These are phyloP conservation scores for Octodon degus DNA, from an alignment of 2,113 vertebrate species.

Conservation along the genomic window DNA sequence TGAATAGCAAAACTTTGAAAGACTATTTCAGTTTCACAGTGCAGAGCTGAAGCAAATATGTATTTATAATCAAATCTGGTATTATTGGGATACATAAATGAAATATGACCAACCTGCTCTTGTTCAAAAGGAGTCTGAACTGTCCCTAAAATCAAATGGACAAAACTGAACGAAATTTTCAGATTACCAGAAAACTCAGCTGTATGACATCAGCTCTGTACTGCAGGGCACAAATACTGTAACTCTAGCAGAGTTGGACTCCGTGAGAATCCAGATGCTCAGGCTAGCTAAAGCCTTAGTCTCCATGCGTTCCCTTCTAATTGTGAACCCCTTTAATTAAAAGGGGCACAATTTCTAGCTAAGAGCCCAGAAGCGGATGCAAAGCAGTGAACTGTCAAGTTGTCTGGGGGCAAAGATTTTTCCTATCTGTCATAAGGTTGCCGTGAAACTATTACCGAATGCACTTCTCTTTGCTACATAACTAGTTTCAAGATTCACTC, in stretches of 20 bases:
- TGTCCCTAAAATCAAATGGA: neutral
- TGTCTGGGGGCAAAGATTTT: neutral
- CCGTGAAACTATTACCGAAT: neutral
- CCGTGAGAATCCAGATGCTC: neutral
- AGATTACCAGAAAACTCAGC: conserved; percentile 21
- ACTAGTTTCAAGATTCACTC: neutral
- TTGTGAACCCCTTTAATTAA: neutral
- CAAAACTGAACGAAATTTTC: neutral
- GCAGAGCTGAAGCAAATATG: neutral
- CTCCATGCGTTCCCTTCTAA: conserved; percentile 6
- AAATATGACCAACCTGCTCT: neutral
- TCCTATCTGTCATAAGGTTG: neutral
- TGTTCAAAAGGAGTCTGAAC: conserved; percentile 44
- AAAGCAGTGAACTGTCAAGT: neutral
- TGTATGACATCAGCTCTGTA: neutral
- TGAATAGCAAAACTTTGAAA: neutral
- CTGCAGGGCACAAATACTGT: neutral
- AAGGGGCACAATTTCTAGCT: neutral
- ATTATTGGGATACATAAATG: neutral
- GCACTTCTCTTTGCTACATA: neutral
- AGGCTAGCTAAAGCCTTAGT: conserved; percentile 47
- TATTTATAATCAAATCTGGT: neutral
- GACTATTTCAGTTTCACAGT: neutral
- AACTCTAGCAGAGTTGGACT: neutral
- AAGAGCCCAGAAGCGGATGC: neutral